A percentile compares a stretch with the other conserved stretches of the same genome.
These are phyloP conservation scores for Ambastaia sidthimunki DNA, from an alignment of 2,797 vertebrate genomes.

Conservation along the genomic window DNA sequence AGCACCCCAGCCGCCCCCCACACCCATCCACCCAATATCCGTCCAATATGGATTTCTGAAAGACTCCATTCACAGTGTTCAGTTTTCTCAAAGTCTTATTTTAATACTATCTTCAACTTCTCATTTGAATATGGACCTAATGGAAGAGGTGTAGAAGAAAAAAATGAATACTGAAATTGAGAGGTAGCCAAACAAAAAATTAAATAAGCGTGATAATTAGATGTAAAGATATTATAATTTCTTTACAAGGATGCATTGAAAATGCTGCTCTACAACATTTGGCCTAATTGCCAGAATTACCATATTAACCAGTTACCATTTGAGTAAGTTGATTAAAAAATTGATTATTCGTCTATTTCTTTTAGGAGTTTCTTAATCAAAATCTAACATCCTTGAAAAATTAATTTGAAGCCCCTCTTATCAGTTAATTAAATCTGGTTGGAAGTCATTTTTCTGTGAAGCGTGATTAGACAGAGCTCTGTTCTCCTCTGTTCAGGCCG, in stretches of 20 bases:
- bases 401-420: constrained; percentile 99
- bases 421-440: constrained; percentile 99
- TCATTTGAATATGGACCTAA: constrained; percentile 74
- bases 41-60: constrained; percentile 66
- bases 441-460: constrained; percentile 89
- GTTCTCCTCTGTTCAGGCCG: constrained; percentile 83
- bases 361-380: constrained; percentile 98
- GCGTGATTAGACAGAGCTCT: constrained; percentile 86
- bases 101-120: constrained; percentile 75
- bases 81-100: constrained; percentile 71
- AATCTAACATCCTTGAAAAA: constrained; percentile 99
- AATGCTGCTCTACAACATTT: constrained; percentile 83
- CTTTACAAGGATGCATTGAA: constrained; percentile 84
- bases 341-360: constrained; percentile 89
- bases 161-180: constrained; percentile 78
- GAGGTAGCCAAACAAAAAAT: constrained; percentile 80
- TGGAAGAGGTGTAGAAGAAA: constrained; percentile 63
- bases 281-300: constrained; percentile 87
- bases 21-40: constrained; percentile 62
- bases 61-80: constrained; percentile 69
- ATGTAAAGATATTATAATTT: constrained; percentile 86
- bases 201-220: constrained; percentile 83
- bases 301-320: constrained; percentile 89
- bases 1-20: constrained; percentile 11
- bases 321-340: constrained; percentile 88